phyloP scores from a whole-genome alignment of 2,113 vertebrate species.

The Urocitellus parryii region DNA sequence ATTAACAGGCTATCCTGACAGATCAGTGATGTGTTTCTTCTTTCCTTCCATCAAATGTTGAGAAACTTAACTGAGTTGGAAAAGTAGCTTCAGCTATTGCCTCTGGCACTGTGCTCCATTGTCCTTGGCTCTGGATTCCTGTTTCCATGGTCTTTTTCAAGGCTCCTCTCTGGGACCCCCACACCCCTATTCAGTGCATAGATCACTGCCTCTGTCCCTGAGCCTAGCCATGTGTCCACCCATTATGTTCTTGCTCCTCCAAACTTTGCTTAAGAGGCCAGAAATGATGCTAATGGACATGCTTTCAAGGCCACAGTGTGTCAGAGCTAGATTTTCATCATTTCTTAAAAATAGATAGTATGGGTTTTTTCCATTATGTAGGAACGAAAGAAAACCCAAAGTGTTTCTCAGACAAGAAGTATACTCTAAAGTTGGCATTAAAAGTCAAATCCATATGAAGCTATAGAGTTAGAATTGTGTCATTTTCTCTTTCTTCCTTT shows the following conservation, averaged over 20 bases:
- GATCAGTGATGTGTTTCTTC: background rate
- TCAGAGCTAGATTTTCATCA: background rate
- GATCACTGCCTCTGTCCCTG: background rate
- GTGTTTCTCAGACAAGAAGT: background rate
- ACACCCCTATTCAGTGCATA: no score
- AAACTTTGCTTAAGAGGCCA: background rate
- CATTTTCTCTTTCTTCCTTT: background rate
- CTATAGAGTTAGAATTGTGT: background rate
- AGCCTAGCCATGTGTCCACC: background rate
- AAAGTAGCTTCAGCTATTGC: background rate
- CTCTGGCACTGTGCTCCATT: background rate
- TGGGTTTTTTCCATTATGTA: background rate
- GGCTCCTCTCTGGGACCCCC: background rate
- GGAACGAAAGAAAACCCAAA: background rate
- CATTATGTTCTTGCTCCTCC: background rate
- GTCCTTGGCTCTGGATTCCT: background rate
- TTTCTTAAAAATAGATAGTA: background rate
- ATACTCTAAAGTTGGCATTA: background rate
- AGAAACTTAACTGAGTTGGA: background rate
- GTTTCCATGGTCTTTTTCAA: background rate
- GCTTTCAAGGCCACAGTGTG: background rate
- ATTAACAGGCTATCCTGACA: background rate
- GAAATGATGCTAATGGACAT: background rate
- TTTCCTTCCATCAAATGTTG: background rate
- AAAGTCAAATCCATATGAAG: slow-evolving; percentile 20